phyloP scores from a whole-genome alignment of 53 echinoderm and acorn worm species.

The Glandiceps talaboti region DNA sequence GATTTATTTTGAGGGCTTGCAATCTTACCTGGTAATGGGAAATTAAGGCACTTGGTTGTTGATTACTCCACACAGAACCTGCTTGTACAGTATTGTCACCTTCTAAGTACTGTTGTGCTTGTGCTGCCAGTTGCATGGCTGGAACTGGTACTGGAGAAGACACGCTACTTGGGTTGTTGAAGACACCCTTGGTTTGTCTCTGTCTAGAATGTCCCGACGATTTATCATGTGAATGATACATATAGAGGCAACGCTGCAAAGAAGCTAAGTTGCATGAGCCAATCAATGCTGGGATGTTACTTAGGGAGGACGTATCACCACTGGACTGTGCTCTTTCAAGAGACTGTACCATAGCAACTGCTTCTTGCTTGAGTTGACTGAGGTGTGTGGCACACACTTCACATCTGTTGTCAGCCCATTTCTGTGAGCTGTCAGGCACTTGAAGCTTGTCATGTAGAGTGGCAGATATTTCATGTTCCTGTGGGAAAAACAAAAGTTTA shows the following conservation, averaged over 20 bases:
- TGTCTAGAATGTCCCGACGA: conserved; percentile 1
- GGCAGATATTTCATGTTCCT: conserved; percentile 55
- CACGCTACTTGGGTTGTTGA: conserved; percentile 12
- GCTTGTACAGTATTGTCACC: conserved; percentile 49
- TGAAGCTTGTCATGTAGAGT: conserved; percentile 74
- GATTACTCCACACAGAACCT: conserved; percentile 52
- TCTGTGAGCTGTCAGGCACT: conserved; percentile 54
- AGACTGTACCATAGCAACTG: conserved; percentile 89
- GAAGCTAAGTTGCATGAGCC: conserved; percentile 79
- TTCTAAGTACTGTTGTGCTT: conserved; percentile 87
- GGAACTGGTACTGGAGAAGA: conserved; percentile 7
- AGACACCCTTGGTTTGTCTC: neutral
- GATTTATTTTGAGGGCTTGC: too few species aligned
- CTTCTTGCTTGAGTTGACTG: conserved; percentile 81
- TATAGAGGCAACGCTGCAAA: conserved; percentile 79
- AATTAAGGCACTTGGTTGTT: conserved; percentile 9
- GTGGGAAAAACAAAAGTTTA: too few species aligned
- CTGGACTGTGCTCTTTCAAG: conserved; percentile 63
- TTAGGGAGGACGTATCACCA: conserved; percentile 44
- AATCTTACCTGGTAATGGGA: conserved; percentile 49
- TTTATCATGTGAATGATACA: conserved; percentile 46
- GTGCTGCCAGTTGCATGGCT: conserved; percentile 31
- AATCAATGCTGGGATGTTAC: conserved; percentile 56
- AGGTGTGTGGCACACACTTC: conserved; percentile 78
- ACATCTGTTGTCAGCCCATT: conserved; percentile 79